Base-by-base conservation (phyloP, 1,140 invertebrate species). In the Subanguina moxae region DNA sequence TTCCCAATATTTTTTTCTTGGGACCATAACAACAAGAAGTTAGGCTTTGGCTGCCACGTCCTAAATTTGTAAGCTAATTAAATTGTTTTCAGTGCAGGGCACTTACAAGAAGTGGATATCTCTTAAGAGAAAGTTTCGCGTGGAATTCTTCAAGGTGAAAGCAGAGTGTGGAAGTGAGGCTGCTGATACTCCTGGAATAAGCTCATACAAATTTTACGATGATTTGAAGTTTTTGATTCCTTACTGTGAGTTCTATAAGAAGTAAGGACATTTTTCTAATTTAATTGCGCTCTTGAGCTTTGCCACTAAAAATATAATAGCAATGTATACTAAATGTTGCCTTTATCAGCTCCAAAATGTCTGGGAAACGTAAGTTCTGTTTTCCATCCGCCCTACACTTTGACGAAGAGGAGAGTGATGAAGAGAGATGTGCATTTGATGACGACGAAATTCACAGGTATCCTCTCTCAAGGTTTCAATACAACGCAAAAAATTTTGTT, bases 21-120 rank as follows among this genome's bases (percentile, higher is more conserved):
- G n/a, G n/a, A n/a, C n/a, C n/a, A n/a, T n/a, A n/a, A n/a, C n/a
- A n/a, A n/a, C n/a, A n/a, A n/a, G n/a, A n/a, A n/a, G n/a, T n/a
- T n/a, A n/a, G n/a, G n/a, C n/a, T n/a, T n/a, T n/a, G n/a, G n/a
- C n/a, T n/a, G n/a, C n/a, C n/a, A n/a, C n/a, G n/a, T n/a, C n/a
- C n/a, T n/a, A n/a, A n/a, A n/a, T n/a, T n/a, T n/a, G n/a, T 62
- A 23, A 62, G 19, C 3, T 62, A 62, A 59, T 5, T 58, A 56
- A 64, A 58, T 64, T 8, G 65, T 5, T 19, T 64, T 72, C 46
- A 72, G 71, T 74, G 15, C 71, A 72, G 68, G 70, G 65, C 19
- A 72, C 73, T 11, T 72, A 72, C 43, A 72, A 72, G 57, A 72
- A 72, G 56, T 72, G 71, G 71, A 72, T 72, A 27, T 72, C 71